Evolutionary conservation across 2,797 vertebrate genomes (phyloP).

Genomic region (Microhierax caerulescens): DNA sequence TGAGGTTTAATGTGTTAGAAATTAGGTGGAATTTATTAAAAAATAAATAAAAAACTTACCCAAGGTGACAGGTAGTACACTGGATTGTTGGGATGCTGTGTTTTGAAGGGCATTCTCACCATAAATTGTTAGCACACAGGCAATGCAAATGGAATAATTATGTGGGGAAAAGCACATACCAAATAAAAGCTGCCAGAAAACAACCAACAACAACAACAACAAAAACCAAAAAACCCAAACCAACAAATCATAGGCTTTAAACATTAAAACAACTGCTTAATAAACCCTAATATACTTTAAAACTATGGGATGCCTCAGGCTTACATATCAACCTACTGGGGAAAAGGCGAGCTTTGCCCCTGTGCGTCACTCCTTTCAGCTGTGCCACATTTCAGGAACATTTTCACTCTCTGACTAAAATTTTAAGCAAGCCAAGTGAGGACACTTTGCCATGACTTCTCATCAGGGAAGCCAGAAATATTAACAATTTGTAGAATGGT

Average conservation of each 20-base stretch:
- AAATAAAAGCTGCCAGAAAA: neutral
- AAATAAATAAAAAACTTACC: neutral
- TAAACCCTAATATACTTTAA: neutral
- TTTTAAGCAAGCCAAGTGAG: neutral
- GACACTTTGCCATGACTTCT: neutral
- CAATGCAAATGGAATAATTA: neutral
- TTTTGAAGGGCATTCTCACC: neutral
- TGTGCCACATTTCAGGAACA: neutral
- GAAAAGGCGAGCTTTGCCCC: neutral
- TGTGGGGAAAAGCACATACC: neutral
- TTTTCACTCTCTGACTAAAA: neutral
- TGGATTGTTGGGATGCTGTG: neutral
- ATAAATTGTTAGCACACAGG: neutral
- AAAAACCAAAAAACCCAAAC: too few species aligned
- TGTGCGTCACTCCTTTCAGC: neutral
- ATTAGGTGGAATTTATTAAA: neutral
- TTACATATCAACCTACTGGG: neutral
- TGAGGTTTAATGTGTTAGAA: neutral
- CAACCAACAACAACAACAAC: too few species aligned
- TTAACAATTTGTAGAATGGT: neutral
- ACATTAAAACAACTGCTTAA: neutral
- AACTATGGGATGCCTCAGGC: neutral
- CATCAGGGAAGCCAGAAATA: neutral
- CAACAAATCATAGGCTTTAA: neutral
- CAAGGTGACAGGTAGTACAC: neutral